Percentiles rank a stretch among this genome's conserved stretches.
phyloP scores from a whole-genome alignment of 2,113 vertebrate genomes.

The Stigmatopora nigra region DNA sequence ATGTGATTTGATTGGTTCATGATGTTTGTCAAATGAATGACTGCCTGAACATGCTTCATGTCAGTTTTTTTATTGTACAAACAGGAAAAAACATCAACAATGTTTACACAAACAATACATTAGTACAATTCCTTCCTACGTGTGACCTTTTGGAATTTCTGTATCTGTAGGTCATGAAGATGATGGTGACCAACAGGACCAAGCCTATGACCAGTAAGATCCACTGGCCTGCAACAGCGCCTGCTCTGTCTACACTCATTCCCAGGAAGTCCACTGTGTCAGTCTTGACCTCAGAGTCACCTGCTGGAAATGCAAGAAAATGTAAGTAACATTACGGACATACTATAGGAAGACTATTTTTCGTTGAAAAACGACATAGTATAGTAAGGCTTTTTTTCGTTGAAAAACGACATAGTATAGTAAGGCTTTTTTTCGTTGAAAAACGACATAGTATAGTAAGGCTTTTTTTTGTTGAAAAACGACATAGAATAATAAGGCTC shows the following conservation, averaged over 20 bases:
- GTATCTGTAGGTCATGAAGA: conserved; percentile 66
- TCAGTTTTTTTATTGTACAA: conserved; percentile 60
- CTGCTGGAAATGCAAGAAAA: background rate
- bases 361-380: too few relatives aligned
- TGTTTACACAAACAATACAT: too few relatives aligned
- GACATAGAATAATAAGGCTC: too few relatives aligned
- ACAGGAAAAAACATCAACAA: conserved; percentile 44
- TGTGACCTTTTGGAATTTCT: conserved; percentile 49
- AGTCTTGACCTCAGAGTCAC: fast-evolving
- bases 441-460: too few relatives aligned
- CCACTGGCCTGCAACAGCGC: conserved; percentile 79
- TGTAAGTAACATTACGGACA: background rate
- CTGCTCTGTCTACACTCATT: conserved; percentile 63
- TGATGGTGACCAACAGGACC: conserved; percentile 68
- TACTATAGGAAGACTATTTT: too few relatives aligned
- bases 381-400: too few relatives aligned
- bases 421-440: too few relatives aligned
- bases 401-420: too few relatives aligned
- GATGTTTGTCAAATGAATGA: conserved; percentile 3
- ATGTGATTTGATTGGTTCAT: conserved; percentile 62
- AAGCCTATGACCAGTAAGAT: conserved; percentile 75
- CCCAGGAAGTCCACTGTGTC: conserved; percentile 79
- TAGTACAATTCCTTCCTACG: too few relatives aligned
- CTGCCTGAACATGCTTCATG: background rate
- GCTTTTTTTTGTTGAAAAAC: too few relatives aligned